Evolutionary conservation across 1,140 invertebrate species (phyloP), one percentile per base, ranked within the genome.

Genomic region (Araneus ventricosus): DNA sequence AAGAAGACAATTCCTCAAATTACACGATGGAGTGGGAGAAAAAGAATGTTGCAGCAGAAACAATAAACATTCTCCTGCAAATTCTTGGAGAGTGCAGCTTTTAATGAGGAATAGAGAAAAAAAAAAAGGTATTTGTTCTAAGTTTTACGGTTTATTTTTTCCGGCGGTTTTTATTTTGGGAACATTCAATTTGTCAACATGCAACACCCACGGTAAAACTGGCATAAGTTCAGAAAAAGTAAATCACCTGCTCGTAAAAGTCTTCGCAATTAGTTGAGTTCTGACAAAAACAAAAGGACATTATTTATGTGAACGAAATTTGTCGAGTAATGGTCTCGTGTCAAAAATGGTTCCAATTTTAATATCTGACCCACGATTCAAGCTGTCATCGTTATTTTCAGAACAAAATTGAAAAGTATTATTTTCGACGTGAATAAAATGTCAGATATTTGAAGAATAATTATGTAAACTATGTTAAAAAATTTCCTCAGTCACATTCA

Each of bases 61-160:
- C 20, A 75, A 30, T 34, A 75, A 75, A 75, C 67, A 34, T 34
- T 6, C 14, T 20, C 22, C 30, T 34, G 30, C 34, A 34, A 37
- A 75, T 75, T 75, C 34, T 17, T 17, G 30, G 10, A 17, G 67
- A 75, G 70, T 37, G 5, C 30, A 37, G 37, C 4, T 20, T 75
- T 22, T 34, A 75, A 75, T 37, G 70, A 37, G 34, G 70, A 30
- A 34, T 75, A 14, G 30, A 4, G 4, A 37, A 75, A 37, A 17
- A 24, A 27, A 67, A 67, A 27, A 67, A 67, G 6, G 70, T 17
- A 34, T 75, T 37, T 34, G 70, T 75, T 34, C 30, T 30, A 37
- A 75, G 67, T 75, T 75, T 75, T 75, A 34, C 70, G 30, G 17
- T 37, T 75, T 14, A 75, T 34, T 75, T 75, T 75, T 75, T 37